phyloP scores from a whole-genome alignment of 2,113 vertebrate genomes.

The Gobio gobio region DNA sequence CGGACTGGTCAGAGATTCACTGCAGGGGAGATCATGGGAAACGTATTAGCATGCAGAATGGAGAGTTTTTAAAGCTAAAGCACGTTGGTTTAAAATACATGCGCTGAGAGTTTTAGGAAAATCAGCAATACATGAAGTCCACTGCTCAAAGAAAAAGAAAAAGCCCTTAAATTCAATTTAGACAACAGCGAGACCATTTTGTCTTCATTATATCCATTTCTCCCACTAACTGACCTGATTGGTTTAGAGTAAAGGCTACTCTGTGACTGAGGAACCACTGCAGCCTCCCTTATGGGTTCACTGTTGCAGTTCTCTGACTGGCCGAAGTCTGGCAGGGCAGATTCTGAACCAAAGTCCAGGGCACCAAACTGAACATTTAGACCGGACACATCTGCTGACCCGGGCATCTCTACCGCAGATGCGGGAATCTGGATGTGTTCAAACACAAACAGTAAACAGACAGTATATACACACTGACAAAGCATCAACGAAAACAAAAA shows the following conservation, averaged over 20 bases:
- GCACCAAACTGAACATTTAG: conserved; percentile 97
- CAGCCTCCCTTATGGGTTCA: conserved; percentile 72
- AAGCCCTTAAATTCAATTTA: not conserved
- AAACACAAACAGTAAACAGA: not conserved
- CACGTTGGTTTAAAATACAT: conserved; percentile 20
- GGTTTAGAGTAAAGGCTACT: conserved; percentile 89
- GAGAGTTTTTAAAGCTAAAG: not conserved
- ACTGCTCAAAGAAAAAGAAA: conserved; percentile 2
- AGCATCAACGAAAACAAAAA: not conserved
- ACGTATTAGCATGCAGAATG: conserved; percentile 19
- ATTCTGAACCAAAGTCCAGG: conserved; percentile 93
- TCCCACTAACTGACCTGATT: conserved; percentile 75
- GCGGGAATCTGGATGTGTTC: conserved; percentile 82
- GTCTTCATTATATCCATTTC: not conserved
- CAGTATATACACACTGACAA: not conserved
- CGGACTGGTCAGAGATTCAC: conserved; percentile 72
- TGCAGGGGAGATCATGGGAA: conserved; percentile 44
- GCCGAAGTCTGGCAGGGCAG: conserved; percentile 85
- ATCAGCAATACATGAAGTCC: not conserved
- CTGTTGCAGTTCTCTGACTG: conserved; percentile 78
- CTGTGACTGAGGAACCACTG: conserved; percentile 72
- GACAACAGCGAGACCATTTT: not conserved
- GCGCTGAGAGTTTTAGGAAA: conserved; percentile 21
- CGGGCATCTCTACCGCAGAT: conserved; percentile 97
- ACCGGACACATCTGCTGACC: conserved; percentile 87